A percentile compares a stretch with the other conserved stretches of the same genome.
Evolutionary conservation across 2,888 invertebrate genomes (phyloP).

Genomic region (Zhuqinia jingwanae): DNA sequence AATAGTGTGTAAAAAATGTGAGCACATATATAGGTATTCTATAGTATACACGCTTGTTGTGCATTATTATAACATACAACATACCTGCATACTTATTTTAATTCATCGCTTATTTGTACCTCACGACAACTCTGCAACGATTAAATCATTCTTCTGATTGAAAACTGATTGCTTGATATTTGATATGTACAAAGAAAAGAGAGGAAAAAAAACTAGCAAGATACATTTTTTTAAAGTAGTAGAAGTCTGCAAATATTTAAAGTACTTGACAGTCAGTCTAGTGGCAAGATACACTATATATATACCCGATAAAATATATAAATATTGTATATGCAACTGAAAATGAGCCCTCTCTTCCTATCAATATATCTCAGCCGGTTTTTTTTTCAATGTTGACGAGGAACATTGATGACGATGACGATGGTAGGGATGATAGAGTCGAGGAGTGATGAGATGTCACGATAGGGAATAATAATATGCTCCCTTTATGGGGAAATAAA

Average conservation of each 20-base stretch:
- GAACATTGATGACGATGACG: background rate
- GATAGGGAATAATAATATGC: conserved; percentile 42
- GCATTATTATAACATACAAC: background rate
- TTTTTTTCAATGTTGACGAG: background rate
- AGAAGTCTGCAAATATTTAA: conserved; percentile 33
- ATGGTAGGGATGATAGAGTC: conserved; percentile 43
- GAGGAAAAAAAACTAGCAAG: conserved; percentile 10
- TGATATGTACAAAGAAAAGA: conserved; percentile 51
- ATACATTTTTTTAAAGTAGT: conserved; percentile 31
- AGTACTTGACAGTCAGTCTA: background rate
- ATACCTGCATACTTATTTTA: background rate
- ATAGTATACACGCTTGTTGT: background rate
- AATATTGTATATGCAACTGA: background rate
- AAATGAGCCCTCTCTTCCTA: conserved; percentile 23
- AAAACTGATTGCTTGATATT: conserved; percentile 66
- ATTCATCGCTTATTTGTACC: conserved; percentile 2
- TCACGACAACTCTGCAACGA: conserved; percentile 23
- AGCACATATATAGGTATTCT: background rate
- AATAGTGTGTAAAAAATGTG: conserved; percentile 1
- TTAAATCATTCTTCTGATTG: conserved; percentile 55
- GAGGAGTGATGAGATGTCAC: conserved; percentile 63
- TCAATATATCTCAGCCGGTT: conserved; percentile 10
- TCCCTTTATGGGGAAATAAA: background rate
- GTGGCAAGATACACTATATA: too few relatives aligned
- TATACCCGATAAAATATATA: too few relatives aligned